These are phyloP conservation scores for Mugil cephalus DNA, from an alignment of 2,113 vertebrate genomes.

Conservation along the genomic window DNA sequence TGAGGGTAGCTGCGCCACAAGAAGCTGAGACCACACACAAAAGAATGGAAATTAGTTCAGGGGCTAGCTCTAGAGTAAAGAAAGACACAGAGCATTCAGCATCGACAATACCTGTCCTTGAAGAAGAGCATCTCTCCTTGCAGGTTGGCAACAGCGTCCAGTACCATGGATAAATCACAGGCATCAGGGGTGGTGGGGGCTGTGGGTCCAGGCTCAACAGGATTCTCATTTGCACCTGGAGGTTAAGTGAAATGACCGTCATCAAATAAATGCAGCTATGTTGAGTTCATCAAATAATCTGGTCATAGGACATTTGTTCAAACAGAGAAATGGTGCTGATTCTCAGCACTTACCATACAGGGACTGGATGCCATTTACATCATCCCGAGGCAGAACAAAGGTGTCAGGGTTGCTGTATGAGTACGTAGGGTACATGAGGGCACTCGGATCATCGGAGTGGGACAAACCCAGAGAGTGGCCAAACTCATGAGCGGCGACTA, in stretches of 20 bases:
- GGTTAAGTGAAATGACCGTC: neutral
- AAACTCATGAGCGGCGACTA: conserved; percentile 95
- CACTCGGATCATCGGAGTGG: conserved; percentile 90
- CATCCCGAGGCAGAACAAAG: conserved; percentile 88
- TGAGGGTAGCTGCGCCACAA: conserved; percentile 87
- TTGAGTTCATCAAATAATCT: neutral
- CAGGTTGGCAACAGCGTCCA: conserved; percentile 88
- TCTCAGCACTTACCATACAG: conserved; percentile 88
- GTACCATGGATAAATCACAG: conserved; percentile 87
- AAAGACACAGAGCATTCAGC: neutral
- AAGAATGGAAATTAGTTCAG: neutral
- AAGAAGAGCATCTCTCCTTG: conserved; percentile 92
- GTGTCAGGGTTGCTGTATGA: conserved; percentile 80
- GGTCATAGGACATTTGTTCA: neutral
- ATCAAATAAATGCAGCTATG: neutral
- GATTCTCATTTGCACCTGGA: conserved; percentile 68
- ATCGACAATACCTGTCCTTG: conserved; percentile 87
- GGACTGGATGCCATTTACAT: conserved; percentile 91
- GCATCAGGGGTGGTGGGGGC: conserved; percentile 83
- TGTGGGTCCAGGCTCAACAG: conserved; percentile 72
- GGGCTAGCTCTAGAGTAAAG: neutral
- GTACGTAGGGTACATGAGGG: conserved; percentile 92
- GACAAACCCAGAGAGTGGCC: conserved; percentile 92
- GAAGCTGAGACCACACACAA: conserved; percentile 78
- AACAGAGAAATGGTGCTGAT: neutral